Base-by-base conservation (phyloP, 1,140 invertebrate genomes). In the Leucophenga varia region DNA sequence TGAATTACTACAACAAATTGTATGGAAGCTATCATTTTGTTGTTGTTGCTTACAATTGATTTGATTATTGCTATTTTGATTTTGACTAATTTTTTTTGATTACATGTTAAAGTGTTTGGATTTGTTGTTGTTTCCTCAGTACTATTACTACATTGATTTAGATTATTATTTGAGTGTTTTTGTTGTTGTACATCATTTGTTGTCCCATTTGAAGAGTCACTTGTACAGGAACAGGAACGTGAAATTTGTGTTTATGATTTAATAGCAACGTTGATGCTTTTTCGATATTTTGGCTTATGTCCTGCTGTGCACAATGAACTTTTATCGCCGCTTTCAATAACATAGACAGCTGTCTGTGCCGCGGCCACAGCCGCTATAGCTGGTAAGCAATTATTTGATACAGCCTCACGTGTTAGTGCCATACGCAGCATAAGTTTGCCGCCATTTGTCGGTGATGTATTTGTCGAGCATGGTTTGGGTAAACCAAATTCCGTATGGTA, bases 281-380 rank as follows among this genome's bases (percentile, higher is more conserved):
- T 73, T 12, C 64, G 57, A 10, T 65, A 73, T 47, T 73, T 72
- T 14, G 70, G 70, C 31, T 64, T 68, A 35, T 67, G 70, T 0
- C 56, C 65, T 4, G 50, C 51, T n/a, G 53, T 38, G 6, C 52
- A 38, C 3, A 59, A 13, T 0, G 67, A 52, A 50, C 55, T 61
- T 8, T 49, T 44, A 22, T 59, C 54, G 16, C 54, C 54, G 16
- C 54, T 61, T n/a, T 74, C 67, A 18, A 74, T 67, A 12, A 74
- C 61, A 55, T 61, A 74, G 38, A 74, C 55, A 0, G 30, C 25
- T 3, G 35, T 17, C n/a, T 38, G 20, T 4, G 42, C 17, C 16
- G 47, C 14, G 43, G 25, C 39, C 16, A 43, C 30, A 6, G 40
- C 32, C 12, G 18, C 51, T 51, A 19, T 36, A 30, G 54, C 52